Percentiles rank a stretch among this genome's conserved stretches.
These are phyloP conservation scores for Pseudomyrmex concolor DNA, from an alignment of 1,140 invertebrate species.

Conservation along the genomic window DNA sequence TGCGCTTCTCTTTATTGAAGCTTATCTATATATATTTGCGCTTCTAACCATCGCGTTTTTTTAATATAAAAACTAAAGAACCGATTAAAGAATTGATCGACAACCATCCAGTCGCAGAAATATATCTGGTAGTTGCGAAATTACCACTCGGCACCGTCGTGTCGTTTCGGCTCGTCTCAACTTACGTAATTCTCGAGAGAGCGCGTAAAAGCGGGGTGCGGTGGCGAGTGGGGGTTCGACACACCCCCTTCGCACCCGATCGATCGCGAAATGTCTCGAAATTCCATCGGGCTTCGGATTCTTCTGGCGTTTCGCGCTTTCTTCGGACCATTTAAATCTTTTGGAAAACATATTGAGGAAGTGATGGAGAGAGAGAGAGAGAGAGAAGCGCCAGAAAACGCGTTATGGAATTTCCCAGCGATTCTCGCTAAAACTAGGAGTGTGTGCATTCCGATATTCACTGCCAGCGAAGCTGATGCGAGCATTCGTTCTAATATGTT, in stretches of 20 bases:
- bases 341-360: background rate
- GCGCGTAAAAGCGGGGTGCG: slow-evolving; percentile 66
- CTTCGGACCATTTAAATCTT: slow-evolving; percentile 3
- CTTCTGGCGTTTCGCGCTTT: background rate
- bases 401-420: background rate
- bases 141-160: slow-evolving; percentile 17
- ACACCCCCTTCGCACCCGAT: slow-evolving; percentile 73
- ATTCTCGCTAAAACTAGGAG: too few species aligned
- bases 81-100: background rate
- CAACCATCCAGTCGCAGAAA: slow-evolving; percentile 56
- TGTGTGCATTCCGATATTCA: too few species aligned
- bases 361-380: background rate
- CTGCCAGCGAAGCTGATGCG: too few species aligned
- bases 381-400: background rate
- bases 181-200: slow-evolving; percentile 71
- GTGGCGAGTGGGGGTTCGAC: slow-evolving; percentile 63
- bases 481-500: too few species aligned
- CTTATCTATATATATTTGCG: too few species aligned
- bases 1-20: background rate
- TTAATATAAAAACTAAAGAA: too few species aligned
- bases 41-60: background rate
- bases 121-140: slow-evolving; percentile 53
- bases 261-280: slow-evolving; percentile 70
- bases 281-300: slow-evolving; percentile 59
- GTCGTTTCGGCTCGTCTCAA: slow-evolving; percentile 53